These are phyloP conservation scores for Pelobates cultripes DNA, from an alignment of 2,797 vertebrate genomes.

Conservation along the genomic window DNA sequence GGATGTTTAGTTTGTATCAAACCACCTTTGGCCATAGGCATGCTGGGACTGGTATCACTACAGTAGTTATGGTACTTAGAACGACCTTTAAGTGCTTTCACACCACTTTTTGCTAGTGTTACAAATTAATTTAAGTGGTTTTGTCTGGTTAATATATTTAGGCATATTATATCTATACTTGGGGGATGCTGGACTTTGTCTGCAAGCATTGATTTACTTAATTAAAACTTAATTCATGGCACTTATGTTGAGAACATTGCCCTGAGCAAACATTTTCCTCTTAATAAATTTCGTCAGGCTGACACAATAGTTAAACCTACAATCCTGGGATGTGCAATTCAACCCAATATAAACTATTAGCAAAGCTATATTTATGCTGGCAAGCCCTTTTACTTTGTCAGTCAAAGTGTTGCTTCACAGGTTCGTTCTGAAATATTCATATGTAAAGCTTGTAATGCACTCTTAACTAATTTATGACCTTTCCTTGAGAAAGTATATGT, in stretches of 20 bases:
- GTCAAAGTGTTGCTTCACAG: not conserved
- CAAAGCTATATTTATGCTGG: not conserved
- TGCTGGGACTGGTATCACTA: too few relatives aligned
- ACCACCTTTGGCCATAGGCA: too few relatives aligned
- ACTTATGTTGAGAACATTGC: not conserved
- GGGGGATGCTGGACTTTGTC: not conserved
- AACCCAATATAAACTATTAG: not conserved
- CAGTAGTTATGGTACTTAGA: too few relatives aligned
- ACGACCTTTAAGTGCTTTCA: too few relatives aligned
- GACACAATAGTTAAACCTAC: not conserved
- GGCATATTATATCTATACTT: not conserved
- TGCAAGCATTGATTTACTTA: not conserved
- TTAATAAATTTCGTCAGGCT: not conserved
- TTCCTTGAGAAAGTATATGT: constrained; percentile 3
- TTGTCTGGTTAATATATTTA: not conserved
- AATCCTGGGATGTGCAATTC: not conserved
- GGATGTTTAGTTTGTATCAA: too few relatives aligned
- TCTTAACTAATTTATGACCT: constrained; percentile 2
- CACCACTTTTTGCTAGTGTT: too few relatives aligned
- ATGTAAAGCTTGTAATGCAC: constrained; percentile 3
- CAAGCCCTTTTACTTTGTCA: not conserved
- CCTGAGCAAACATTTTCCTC: not conserved
- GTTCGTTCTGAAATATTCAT: not conserved
- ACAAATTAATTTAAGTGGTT: not conserved
- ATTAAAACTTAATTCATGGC: not conserved